Base-by-base conservation (phyloP, 2,888 invertebrate species). In the Dione juno region DNA sequence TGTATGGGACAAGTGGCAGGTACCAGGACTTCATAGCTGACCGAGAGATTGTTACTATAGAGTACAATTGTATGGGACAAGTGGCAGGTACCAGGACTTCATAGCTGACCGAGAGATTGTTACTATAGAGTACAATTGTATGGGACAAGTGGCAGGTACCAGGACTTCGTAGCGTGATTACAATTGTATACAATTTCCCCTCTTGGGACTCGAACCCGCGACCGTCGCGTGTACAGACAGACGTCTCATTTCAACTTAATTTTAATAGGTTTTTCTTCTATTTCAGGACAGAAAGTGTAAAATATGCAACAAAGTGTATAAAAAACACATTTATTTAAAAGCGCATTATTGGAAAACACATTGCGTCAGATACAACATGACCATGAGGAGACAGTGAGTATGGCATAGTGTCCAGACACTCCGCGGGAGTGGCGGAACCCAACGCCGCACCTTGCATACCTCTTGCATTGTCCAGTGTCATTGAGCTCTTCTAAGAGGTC, bases 281-380 rank as follows among this genome's bases (percentile, higher is more conserved):
- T 71, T 79, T 9, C 79, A 90, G 89, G 82, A 84, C 9, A 74
- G 69, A 6, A 69, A 75, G 21, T 90, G 90, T 45, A 79, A 80
- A 21, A 79, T 88, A 3, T 90, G 90, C 40, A 75, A 81, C 0
- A 84, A 79, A 7, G 76, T 67, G 0, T 87, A 78, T 72, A 84
- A 83, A 37, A 77, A 76, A 1, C 77, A 78, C 16, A 37, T 48
- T 0, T 80, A 81, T 13, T 70, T 90, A 2, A 83, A 84, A 7
- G 21, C 74, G 0, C 90, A 90, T 54, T 89, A 88, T 70, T 77
- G 81, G 73, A 82, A 75, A 1, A 71, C 75, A 0, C 90, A 90
- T 43, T 79, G 80, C 3, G 69, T 87, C 1, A 72, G 71, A 37
- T 86, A 85, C 65, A 82, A 79, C 16, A 73, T 81, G 2, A 48